These are phyloP conservation scores for Diarsia mendica DNA, from an alignment of 2,888 invertebrate genomes.

Conservation along the genomic window DNA sequence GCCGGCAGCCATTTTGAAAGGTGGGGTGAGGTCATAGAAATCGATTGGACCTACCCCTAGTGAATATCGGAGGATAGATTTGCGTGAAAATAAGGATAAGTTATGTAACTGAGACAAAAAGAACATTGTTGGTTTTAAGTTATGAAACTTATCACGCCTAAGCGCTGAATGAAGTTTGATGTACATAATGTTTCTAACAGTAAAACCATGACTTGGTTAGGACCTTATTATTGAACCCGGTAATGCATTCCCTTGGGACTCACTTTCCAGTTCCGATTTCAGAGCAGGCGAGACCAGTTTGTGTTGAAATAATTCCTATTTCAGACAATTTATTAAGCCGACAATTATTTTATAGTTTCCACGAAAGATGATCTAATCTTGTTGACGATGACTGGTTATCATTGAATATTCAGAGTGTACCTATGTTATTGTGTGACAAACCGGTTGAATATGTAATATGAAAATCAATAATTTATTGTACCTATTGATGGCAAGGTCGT, in stretches of 20 bases:
- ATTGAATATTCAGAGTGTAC: slow-evolving; percentile 23
- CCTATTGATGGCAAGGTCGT: slow-evolving; percentile 40
- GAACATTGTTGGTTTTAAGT: neutral
- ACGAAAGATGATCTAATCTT: slow-evolving; percentile 21
- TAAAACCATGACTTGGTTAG: no score
- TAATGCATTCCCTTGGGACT: no score
- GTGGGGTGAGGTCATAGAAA: neutral
- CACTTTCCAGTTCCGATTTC: no score
- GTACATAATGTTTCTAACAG: no score
- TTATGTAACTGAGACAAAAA: no score
- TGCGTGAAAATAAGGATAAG: no score
- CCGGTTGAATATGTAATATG: slow-evolving; percentile 3
- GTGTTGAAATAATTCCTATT: neutral
- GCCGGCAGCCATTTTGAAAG: slow-evolving; percentile 28
- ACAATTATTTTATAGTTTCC: neutral
- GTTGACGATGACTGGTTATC: slow-evolving; percentile 11
- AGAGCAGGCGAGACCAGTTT: no score
- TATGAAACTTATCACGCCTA: no score
- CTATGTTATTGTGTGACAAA: slow-evolving; percentile 19
- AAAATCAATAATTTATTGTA: slow-evolving; percentile 24
- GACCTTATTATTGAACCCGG: no score
- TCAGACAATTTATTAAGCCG: no score
- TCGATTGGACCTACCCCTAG: neutral
- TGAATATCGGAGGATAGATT: neutral
- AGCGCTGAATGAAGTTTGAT: no score